Evolutionary conservation across 2,113 vertebrate species (phyloP).

Genomic region (Anarrhichthys ocellatus): DNA sequence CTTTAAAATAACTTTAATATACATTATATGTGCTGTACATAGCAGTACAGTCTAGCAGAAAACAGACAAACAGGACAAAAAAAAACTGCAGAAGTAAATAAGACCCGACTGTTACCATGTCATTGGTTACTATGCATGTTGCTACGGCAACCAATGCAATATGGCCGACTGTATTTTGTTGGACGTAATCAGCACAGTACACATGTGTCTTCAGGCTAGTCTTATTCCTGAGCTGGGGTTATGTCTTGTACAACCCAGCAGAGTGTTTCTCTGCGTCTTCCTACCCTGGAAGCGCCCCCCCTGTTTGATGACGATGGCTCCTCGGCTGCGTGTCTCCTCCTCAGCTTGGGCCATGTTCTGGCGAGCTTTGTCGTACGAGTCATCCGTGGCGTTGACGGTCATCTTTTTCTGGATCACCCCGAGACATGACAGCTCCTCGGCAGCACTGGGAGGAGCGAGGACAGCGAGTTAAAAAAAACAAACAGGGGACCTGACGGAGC

Average conservation of each 20-base stretch:
- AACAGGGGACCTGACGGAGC: constrained; percentile 6
- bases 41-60: background rate
- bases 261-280: constrained; percentile 19
- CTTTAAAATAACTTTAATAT: background rate
- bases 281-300: constrained; percentile 88
- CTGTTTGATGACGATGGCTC: constrained; percentile 92
- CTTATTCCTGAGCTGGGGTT: constrained; percentile 27
- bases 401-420: constrained; percentile 95
- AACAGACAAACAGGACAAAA: constrained; percentile 20
- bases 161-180: constrained; percentile 50
- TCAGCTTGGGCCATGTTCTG: constrained; percentile 93
- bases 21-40: background rate
- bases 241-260: constrained; percentile 38
- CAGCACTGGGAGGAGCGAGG: constrained; percentile 78
- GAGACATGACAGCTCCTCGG: constrained; percentile 88
- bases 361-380: constrained; percentile 93
- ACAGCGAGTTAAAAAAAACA: background rate
- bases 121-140: constrained; percentile 53
- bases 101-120: constrained; percentile 28
- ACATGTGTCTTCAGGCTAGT: constrained; percentile 53
- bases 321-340: constrained; percentile 91
- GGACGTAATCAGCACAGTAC: constrained; percentile 33
- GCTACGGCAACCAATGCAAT: constrained; percentile 58
- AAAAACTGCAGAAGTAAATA: constrained; percentile 22
- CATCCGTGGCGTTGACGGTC: constrained; percentile 93